Base-by-base conservation (phyloP, 2,113 vertebrate species). In the Eretmochelys imbricata region DNA sequence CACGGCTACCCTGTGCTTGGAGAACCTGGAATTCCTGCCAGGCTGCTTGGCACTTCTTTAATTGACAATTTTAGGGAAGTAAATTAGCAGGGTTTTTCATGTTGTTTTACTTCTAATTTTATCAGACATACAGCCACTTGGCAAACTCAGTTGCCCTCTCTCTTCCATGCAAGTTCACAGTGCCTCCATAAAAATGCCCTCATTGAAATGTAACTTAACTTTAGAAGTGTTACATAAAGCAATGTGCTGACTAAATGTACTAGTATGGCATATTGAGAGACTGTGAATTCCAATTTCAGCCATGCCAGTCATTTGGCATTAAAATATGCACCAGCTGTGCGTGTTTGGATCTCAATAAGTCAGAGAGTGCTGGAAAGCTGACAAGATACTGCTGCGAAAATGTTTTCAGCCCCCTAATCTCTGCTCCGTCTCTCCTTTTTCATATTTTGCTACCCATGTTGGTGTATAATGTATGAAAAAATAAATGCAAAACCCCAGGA, bases 311-410 rank as follows among this genome's bases (percentile, higher is more conserved):
- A 96, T 97, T 97, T 98, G 98, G 97, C 97, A 97, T 96, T 96
- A 96, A 98, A 98, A 97, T 94, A 96, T 96, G 95, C 92, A 97
- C 96, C 97, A 98, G 98, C 98, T 98, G 96, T 96, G 97, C 97
- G 89, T 95, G 91, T 98, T 97, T 98, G 96, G 97, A 97, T 98
- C 96, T 96, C 82, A 95, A 97, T 97, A 98, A 98, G 97, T 97
- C 97, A 97, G 96, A 92, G 85, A 78, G 89, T 96, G 83, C 94
- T 98, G 94, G 96, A 96, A 97, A 97, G 91, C 94, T 97, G 95
- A 97, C 95, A 98, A 97, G 95, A 96, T 89, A 95, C 91, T 97
- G 92, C 94, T 98, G 94, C 97, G 95, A 98, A 97, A 98, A 97
- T 95, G 90, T 93, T 96, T 97, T 95, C 93, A 95, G 87, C 94